Evolutionary conservation across 2,888 invertebrate species (phyloP).

Genomic region (Diachrysia chrysitis): DNA sequence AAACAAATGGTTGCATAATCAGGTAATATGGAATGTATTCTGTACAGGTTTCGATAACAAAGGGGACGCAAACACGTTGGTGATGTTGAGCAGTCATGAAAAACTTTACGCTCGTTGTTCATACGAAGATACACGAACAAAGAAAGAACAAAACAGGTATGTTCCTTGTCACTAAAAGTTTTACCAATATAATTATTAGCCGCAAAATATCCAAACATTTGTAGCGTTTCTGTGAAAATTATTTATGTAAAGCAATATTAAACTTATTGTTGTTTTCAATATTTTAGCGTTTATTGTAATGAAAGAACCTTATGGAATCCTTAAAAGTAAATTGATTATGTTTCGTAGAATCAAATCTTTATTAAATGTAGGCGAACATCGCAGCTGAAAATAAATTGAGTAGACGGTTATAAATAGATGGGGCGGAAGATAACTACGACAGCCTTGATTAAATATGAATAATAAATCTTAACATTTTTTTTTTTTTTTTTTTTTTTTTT

Average conservation of each 20-base stretch:
- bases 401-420: constrained; percentile 13
- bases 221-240: not conserved
- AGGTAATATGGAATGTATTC: constrained; percentile 20
- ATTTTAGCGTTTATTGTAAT: not conserved
- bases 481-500: too few species aligned
- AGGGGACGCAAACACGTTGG: constrained; percentile 57
- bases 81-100: constrained; percentile 42
- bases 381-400: constrained; percentile 12
- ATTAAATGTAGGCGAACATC: constrained; percentile 2
- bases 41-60: constrained; percentile 59
- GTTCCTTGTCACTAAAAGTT: constrained; percentile 31
- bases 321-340: not conserved
- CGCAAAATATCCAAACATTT: not conserved
- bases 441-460: not conserved
- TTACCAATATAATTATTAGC: constrained; percentile 2
- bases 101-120: constrained; percentile 61
- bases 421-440: too few species aligned
- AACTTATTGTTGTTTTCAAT: not conserved
- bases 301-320: not conserved
- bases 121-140: constrained; percentile 46
- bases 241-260: not conserved
- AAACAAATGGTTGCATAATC: constrained; percentile 15
- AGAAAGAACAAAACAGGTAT: constrained; percentile 50
- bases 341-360: constrained; percentile 14
- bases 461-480: too few species aligned